phyloP scores from a whole-genome alignment of 1,140 invertebrate genomes.

The Cepaea nemoralis region DNA sequence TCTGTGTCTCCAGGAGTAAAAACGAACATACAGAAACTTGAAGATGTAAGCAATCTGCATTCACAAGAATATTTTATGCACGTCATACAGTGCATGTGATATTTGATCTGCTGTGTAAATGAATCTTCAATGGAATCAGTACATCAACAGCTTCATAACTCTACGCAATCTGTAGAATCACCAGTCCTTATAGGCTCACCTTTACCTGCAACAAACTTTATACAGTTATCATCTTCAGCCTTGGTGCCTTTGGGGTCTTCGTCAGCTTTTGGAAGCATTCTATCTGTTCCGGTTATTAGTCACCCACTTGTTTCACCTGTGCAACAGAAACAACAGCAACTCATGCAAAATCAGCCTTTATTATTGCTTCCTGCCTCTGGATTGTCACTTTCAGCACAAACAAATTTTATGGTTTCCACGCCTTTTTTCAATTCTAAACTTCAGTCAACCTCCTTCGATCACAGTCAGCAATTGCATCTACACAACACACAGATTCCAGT shows the following conservation, averaged over 20 bases:
- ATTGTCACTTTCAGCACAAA: background rate
- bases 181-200: background rate
- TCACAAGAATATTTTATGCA: no score
- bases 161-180: background rate
- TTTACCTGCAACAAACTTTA: background rate
- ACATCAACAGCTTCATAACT: background rate
- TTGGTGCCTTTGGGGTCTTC: background rate
- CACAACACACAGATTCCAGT: conserved; percentile 5
- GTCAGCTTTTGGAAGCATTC: background rate
- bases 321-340: background rate
- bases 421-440: background rate
- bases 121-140: background rate
- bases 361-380: background rate
- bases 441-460: background rate
- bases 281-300: background rate
- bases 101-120: no score
- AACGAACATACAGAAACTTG: no score
- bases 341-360: background rate
- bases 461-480: background rate
- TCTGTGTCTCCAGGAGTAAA: no score
- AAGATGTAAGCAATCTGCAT: no score
- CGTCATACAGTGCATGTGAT: no score
- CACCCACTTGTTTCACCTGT: background rate
- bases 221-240: background rate
- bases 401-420: background rate